Conservation (phyloP, 2,797 vertebrate genomes). For the Staurois parvus region DNA sequence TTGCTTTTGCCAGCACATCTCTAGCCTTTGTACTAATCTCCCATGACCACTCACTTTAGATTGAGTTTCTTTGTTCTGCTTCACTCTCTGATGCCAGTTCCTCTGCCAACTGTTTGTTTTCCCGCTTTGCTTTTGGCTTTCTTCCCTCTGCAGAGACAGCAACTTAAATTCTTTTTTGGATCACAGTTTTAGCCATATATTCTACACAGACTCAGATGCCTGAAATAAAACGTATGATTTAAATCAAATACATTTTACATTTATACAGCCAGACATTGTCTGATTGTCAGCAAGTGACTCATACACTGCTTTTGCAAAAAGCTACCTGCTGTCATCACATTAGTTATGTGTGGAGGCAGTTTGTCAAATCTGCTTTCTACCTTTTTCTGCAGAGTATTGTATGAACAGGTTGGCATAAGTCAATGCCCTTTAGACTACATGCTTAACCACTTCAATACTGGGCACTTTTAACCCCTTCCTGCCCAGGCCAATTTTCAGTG, state of each 20-base stretch:
- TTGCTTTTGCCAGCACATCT: slow-evolving; percentile 45
- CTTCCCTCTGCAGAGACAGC: slow-evolving; percentile 35
- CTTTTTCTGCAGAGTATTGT: too few species aligned
- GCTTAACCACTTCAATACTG: too few species aligned
- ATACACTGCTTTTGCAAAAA: too few species aligned
- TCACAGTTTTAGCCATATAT: slow-evolving; percentile 2
- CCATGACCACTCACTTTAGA: slow-evolving; percentile 55
- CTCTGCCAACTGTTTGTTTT: slow-evolving; percentile 50
- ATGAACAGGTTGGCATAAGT: too few species aligned
- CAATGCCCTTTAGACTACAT: too few species aligned
- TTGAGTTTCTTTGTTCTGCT: slow-evolving; percentile 42
- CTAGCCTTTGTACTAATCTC: slow-evolving; percentile 56
- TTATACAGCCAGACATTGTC: background rate
- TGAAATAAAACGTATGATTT: slow-evolving; percentile 4
- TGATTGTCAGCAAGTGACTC: background rate
- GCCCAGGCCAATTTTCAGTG: too few species aligned
- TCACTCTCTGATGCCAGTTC: slow-evolving; percentile 29
- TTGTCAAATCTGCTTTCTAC: too few species aligned
- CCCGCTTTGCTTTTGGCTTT: slow-evolving; percentile 48
- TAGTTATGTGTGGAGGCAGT: background rate
- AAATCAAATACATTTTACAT: background rate
- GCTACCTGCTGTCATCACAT: background rate
- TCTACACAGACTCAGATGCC: background rate
- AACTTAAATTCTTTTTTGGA: slow-evolving; percentile 36
- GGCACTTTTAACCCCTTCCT: too few species aligned